Percentiles rank a stretch among this genome's conserved stretches.
phyloP scores from a whole-genome alignment of 1,140 invertebrate genomes.

The Elysia chlorotica region DNA sequence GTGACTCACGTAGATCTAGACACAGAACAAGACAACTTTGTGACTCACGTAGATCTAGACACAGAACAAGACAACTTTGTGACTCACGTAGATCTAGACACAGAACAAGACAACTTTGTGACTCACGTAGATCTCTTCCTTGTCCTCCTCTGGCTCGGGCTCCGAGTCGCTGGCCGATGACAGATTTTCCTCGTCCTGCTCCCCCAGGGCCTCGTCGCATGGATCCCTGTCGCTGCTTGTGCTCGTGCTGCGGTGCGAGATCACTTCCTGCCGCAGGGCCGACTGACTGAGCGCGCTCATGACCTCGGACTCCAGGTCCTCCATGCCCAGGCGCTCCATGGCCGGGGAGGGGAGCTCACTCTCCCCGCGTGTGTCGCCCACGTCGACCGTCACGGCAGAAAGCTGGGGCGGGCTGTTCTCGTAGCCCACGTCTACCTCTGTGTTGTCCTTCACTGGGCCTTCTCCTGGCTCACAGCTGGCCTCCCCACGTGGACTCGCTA shows the following conservation, averaged over 20 bases:
- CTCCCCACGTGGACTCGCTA: neutral
- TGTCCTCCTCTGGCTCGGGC: conserved; percentile 15
- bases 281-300: neutral
- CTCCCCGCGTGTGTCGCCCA: neutral
- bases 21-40: no score
- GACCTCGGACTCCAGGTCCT: neutral
- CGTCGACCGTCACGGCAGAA: no score
- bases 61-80: neutral
- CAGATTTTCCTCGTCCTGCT: conserved; percentile 12
- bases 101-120: neutral
- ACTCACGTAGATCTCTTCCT: conserved; percentile 23
- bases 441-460: neutral
- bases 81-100: neutral
- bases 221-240: no score
- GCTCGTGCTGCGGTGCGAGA: conserved; percentile 7
- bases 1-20: neutral
- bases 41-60: neutral
- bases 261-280: neutral
- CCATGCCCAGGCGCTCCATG: neutral
- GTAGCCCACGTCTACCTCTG: neutral
- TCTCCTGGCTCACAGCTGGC: neutral
- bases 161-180: neutral
- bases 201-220: no score
- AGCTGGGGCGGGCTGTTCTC: no score
- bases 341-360: neutral